phyloP scores from a whole-genome alignment of 2,113 vertebrate species.

The Salvelinus namaycush region DNA sequence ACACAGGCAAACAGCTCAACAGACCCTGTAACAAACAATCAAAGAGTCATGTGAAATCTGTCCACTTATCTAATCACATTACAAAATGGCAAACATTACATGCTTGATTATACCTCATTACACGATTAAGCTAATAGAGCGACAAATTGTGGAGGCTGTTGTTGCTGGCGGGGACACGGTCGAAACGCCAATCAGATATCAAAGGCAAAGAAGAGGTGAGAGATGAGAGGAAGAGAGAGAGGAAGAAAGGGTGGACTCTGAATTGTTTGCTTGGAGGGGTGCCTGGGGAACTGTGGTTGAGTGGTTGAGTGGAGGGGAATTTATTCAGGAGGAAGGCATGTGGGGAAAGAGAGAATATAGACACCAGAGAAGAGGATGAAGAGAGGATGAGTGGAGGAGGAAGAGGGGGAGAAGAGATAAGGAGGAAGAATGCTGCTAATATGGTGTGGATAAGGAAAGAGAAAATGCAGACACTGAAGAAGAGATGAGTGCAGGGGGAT shows the following conservation, averaged over 20 bases:
- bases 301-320: constrained; percentile 9
- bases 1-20: neutral
- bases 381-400: neutral
- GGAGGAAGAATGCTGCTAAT: constrained; percentile 38
- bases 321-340: constrained; percentile 2
- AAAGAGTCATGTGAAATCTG: constrained; percentile 47
- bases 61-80: constrained; percentile 56
- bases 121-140: constrained; percentile 51
- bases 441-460: constrained; percentile 63
- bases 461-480: neutral
- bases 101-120: constrained; percentile 56
- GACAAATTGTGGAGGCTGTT: constrained; percentile 53
- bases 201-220: constrained; percentile 38
- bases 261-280: constrained; percentile 13
- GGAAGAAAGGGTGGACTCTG: neutral
- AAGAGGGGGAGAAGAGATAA: constrained; percentile 1
- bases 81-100: constrained; percentile 55
- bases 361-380: neutral
- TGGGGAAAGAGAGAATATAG: constrained; percentile 5
- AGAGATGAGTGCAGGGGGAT: constrained; percentile 13
- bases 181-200: constrained; percentile 39
- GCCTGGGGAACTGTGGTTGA: neutral
- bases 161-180: constrained; percentile 47
- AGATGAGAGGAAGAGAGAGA: constrained; percentile 17
- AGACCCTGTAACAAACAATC: constrained; percentile 24